Percentiles rank a stretch among this genome's conserved stretches.
phyloP scores from a whole-genome alignment of 2,113 vertebrate genomes.

The Aix galericulata region DNA sequence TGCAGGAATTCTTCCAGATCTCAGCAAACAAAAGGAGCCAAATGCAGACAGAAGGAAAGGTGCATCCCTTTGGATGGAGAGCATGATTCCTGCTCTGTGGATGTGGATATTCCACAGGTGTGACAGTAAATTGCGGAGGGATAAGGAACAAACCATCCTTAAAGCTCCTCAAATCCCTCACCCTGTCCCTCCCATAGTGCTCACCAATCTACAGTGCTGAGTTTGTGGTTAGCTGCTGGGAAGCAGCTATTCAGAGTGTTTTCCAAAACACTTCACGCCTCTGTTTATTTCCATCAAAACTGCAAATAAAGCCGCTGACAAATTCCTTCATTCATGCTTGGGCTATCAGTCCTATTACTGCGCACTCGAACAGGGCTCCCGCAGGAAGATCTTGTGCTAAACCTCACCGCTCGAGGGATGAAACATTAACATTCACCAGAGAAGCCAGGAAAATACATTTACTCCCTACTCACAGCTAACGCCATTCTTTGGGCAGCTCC shows the following conservation, averaged over 20 bases:
- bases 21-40: rapidly evolving
- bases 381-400: not conserved
- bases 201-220: not conserved
- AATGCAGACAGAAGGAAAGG: rapidly evolving
- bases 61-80: rapidly evolving
- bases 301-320: not conserved
- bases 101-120: not conserved
- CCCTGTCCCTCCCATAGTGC: not conserved
- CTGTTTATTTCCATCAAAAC: not conserved
- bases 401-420: not conserved
- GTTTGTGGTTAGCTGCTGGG: not conserved
- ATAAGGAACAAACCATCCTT: not conserved
- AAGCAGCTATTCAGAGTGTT: not conserved
- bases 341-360: not conserved
- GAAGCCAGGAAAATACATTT: slow-evolving; percentile 24
- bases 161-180: not conserved
- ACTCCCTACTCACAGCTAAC: slow-evolving; percentile 39
- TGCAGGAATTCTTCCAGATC: rapidly evolving
- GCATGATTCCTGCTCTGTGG: not conserved
- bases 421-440: slow-evolving; percentile 42
- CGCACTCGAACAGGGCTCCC: not conserved
- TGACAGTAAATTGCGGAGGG: not conserved
- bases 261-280: not conserved
- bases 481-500: slow-evolving; percentile 34
- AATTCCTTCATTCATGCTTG: not conserved